These are phyloP conservation scores for Exephanes ischioxanthus DNA, from an alignment of 2,888 invertebrate genomes.

Conservation along the genomic window DNA sequence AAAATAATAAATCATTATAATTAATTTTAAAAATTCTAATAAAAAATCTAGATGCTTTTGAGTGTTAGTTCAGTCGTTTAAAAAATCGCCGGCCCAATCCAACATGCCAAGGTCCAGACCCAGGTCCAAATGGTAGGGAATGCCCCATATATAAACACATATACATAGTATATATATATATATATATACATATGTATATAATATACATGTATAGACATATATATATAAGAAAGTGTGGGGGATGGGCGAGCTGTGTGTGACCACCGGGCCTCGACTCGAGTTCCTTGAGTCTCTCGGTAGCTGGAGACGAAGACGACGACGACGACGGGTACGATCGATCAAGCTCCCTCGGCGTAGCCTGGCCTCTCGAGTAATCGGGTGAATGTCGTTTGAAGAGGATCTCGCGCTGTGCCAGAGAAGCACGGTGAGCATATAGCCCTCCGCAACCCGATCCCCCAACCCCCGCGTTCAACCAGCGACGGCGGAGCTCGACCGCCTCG, in stretches of 20 bases:
- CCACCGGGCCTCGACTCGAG: constrained; percentile 23
- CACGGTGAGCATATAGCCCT: neutral
- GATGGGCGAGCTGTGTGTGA: neutral
- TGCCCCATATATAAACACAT: too few species aligned
- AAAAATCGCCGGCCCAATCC: too few species aligned
- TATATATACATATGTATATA: neutral
- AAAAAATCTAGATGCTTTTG: too few species aligned
- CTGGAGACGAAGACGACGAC: constrained; percentile 22
- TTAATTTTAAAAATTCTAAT: too few species aligned
- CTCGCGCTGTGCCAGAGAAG: constrained; percentile 1
- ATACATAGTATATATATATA: neutral
- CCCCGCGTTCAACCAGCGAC: constrained; percentile 1
- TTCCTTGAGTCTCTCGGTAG: constrained; percentile 38
- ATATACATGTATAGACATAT: neutral
- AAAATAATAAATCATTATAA: too few species aligned
- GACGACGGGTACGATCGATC: constrained; percentile 49
- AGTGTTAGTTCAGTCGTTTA: too few species aligned
- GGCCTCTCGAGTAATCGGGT: constrained; percentile 32
- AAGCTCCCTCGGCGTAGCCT: constrained; percentile 42
- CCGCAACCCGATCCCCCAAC: constrained; percentile 1
- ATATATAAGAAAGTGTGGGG: neutral
- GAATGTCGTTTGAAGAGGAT: constrained; percentile 52
- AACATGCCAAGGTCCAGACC: too few species aligned
- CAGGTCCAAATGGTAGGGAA: too few species aligned
- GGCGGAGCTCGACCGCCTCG: constrained; percentile 28